phyloP scores from a whole-genome alignment of 2,113 vertebrate genomes.

The Platysteira castanea region DNA sequence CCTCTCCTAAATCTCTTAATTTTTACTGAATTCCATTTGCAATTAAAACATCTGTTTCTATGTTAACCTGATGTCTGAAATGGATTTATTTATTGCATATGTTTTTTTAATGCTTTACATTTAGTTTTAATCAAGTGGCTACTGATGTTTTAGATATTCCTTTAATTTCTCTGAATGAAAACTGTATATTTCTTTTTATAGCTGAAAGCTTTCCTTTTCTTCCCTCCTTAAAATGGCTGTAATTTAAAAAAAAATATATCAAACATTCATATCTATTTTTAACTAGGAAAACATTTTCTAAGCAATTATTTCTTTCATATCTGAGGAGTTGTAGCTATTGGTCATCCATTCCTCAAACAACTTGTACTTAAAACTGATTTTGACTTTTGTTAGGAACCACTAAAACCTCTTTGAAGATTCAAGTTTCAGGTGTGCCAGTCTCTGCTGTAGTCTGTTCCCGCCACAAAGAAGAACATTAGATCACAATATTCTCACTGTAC shows the following conservation, averaged over 20 bases:
- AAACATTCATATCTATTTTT: neutral
- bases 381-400: accelerated
- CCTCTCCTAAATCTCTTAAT: neutral
- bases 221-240: neutral
- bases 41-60: neutral
- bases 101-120: neutral
- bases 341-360: neutral
- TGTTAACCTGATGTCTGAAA: neutral
- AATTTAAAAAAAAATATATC: neutral
- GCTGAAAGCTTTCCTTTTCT: neutral
- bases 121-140: neutral
- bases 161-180: neutral
- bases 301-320: neutral
- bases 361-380: neutral
- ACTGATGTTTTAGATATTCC: neutral
- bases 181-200: neutral
- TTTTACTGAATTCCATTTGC: neutral
- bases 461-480: neutral
- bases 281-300: neutral
- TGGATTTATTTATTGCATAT: neutral
- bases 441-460: neutral
- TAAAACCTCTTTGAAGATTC: neutral
- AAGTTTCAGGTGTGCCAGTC: neutral
- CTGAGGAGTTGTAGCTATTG: neutral
- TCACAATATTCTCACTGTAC: neutral